A percentile compares a stretch with the other conserved stretches of the same genome.
Evolutionary conservation across 2,888 invertebrate species (phyloP).

Genomic region (Mechanitis mazaeus): DNA sequence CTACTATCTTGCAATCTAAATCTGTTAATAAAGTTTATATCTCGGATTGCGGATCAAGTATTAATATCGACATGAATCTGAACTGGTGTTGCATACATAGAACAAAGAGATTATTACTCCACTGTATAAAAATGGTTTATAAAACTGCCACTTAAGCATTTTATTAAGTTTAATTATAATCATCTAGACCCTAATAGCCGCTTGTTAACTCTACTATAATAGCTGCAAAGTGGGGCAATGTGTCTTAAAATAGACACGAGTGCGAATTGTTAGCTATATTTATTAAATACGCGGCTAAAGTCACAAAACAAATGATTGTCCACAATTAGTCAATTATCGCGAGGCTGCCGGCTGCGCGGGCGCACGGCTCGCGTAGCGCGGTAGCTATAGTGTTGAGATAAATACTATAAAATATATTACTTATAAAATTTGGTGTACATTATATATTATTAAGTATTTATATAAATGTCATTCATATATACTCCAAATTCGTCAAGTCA

Average conservation of each 20-base stretch:
- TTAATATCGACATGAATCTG: too few species aligned
- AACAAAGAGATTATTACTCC: conserved; percentile 28
- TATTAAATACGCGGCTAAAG: conserved; percentile 53
- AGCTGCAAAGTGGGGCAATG: conserved; percentile 50
- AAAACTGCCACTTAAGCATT: conserved; percentile 28
- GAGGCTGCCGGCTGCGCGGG: conserved; percentile 31
- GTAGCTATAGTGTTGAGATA: conserved; percentile 34
- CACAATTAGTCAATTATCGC: conserved; percentile 50
- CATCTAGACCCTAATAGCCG: conserved; percentile 29
- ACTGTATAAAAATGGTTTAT: conserved; percentile 32
- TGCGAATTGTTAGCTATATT: conserved; percentile 51
- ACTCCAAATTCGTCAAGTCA: too few species aligned
- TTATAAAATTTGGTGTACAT: background rate
- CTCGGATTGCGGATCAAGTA: too few species aligned
- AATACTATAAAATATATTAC: conserved; percentile 29
- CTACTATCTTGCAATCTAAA: too few species aligned
- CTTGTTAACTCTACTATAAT: conserved; percentile 32
- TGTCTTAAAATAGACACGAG: conserved; percentile 59
- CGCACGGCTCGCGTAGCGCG: conserved; percentile 36
- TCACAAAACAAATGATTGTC: conserved; percentile 50
- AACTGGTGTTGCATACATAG: conserved; percentile 3
- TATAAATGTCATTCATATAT: too few species aligned
- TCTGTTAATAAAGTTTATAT: too few species aligned
- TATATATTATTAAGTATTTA: background rate
- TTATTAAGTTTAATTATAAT: conserved; percentile 32